phyloP scores from a whole-genome alignment of 2,113 vertebrate genomes.

The Echinops telfairi region DNA sequence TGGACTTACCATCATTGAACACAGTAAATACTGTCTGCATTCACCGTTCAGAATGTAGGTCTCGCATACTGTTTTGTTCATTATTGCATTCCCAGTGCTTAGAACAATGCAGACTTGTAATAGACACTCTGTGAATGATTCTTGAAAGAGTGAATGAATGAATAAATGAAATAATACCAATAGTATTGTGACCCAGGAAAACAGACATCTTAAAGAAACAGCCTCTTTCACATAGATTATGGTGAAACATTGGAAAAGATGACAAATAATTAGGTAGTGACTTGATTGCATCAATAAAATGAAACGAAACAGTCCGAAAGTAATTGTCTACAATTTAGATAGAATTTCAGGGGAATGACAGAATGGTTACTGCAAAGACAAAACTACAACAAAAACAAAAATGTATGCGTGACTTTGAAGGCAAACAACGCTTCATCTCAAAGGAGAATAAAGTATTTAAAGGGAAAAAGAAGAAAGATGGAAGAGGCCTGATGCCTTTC shows the following conservation, averaged over 20 bases:
- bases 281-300: neutral
- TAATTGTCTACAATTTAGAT: neutral
- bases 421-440: neutral
- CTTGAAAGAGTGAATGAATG: neutral
- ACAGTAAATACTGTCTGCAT: neutral
- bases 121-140: neutral
- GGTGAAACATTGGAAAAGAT: neutral
- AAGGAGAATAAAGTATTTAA: neutral
- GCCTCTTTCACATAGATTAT: neutral
- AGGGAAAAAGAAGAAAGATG: neutral
- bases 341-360: neutral
- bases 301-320: constrained; percentile 26
- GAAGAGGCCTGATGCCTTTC: neutral
- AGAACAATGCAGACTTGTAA: neutral
- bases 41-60: neutral
- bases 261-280: neutral
- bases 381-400: neutral
- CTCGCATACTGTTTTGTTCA: neutral
- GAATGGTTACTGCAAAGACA: neutral
- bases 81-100: neutral
- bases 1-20: neutral
- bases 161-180: neutral
- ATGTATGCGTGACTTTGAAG: neutral
- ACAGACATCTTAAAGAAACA: neutral
- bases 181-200: neutral